Evolutionary conservation across 2,113 vertebrate genomes (phyloP).

Genomic region (Lepisosteus osseus): DNA sequence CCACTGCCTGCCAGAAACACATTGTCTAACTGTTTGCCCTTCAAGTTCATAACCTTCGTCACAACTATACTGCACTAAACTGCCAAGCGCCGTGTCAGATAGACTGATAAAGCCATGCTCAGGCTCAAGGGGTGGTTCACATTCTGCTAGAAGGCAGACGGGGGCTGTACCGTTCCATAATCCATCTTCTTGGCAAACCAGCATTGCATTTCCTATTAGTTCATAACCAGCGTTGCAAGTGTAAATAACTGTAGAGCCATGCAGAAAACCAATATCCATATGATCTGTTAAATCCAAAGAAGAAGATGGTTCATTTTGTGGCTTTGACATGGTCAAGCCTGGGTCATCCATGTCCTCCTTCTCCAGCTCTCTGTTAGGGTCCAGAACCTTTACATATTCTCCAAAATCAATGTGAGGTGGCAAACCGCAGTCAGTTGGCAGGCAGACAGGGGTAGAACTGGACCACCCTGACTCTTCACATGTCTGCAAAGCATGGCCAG

Average conservation of each 20-base stretch:
- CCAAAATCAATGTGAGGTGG: slow-evolving; percentile 97
- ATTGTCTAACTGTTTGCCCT: slow-evolving; percentile 74
- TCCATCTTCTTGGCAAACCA: slow-evolving; percentile 87
- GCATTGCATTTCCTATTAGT: slow-evolving; percentile 62
- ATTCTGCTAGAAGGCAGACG: slow-evolving; percentile 76
- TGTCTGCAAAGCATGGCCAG: slow-evolving; percentile 85
- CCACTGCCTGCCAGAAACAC: slow-evolving; percentile 79
- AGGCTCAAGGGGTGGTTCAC: slow-evolving; percentile 66
- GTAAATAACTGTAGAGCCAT: slow-evolving; percentile 77
- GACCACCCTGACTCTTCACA: slow-evolving; percentile 93
- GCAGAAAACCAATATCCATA: slow-evolving; percentile 69
- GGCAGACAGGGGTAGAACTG: slow-evolving; percentile 75
- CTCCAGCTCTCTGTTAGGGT: slow-evolving; percentile 19
- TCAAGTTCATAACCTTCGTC: slow-evolving; percentile 74
- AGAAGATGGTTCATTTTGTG: neutral
- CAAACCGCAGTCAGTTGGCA: slow-evolving; percentile 86
- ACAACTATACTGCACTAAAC: slow-evolving; percentile 74
- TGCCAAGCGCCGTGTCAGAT: slow-evolving; percentile 72
- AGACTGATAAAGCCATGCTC: slow-evolving; percentile 77
- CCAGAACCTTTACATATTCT: slow-evolving; percentile 67
- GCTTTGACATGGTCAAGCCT: slow-evolving; percentile 4
- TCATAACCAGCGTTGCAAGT: slow-evolving; percentile 82
- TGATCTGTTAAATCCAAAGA: slow-evolving; percentile 2
- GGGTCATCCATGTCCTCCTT: slow-evolving; percentile 3
- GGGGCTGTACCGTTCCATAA: slow-evolving; percentile 92